Evolutionary conservation across 2,888 invertebrate genomes (phyloP).

Genomic region (Hypsopygia costalis): DNA sequence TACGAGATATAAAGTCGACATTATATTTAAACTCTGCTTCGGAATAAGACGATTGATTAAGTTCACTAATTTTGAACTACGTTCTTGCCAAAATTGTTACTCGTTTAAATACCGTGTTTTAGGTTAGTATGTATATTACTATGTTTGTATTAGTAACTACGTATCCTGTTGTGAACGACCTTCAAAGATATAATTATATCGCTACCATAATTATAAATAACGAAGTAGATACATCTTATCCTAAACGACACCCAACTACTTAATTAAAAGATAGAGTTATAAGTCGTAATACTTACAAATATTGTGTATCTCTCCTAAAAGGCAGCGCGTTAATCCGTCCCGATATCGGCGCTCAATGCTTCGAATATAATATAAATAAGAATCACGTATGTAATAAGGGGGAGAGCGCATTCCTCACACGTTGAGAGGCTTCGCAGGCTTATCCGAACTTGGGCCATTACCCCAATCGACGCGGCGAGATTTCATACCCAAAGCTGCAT

Average conservation of each 20-base stretch:
- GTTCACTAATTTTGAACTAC: no score
- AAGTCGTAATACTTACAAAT: constrained; percentile 53
- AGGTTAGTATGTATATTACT: no score
- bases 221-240: no score
- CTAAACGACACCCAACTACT: constrained; percentile 8
- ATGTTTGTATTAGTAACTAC: no score
- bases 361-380: constrained; percentile 75
- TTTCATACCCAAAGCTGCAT: constrained; percentile 39
- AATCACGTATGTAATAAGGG: constrained; percentile 79
- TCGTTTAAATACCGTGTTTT: no score
- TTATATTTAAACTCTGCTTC: no score
- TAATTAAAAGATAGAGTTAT: constrained; percentile 24
- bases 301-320: constrained; percentile 54
- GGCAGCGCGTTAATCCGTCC: constrained; percentile 63
- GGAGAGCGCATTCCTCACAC: constrained; percentile 69
- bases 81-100: no score
- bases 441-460: constrained; percentile 72
- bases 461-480: constrained; percentile 40
- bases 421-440: constrained; percentile 62
- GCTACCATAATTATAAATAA: no score
- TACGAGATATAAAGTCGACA: no score
- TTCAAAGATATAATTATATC: no score
- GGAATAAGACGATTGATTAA: no score
- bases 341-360: constrained; percentile 51
- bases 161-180: no score